Conservation (phyloP, 2,888 invertebrate species). For the Spicauda simplicius region DNA sequence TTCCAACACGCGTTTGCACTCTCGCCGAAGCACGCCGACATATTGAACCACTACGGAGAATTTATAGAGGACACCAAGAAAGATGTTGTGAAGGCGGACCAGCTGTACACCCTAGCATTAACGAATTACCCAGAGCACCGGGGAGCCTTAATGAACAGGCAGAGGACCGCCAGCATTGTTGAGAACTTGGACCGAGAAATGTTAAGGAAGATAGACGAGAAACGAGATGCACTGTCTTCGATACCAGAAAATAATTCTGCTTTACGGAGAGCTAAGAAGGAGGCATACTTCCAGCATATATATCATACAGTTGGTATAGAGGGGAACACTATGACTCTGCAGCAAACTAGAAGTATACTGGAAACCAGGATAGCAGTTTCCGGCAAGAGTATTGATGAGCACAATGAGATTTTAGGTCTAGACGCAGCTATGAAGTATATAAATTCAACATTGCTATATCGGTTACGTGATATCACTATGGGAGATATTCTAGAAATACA, state of each 20-base stretch:
- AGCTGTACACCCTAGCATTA: slow-evolving; percentile 94
- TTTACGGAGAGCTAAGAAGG: slow-evolving; percentile 94
- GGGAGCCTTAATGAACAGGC: slow-evolving; percentile 91
- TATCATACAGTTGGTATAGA: slow-evolving; percentile 99
- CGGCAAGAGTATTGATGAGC: slow-evolving; percentile 97
- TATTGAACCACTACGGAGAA: slow-evolving; percentile 96
- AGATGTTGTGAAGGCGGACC: slow-evolving; percentile 95
- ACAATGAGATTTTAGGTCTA: slow-evolving; percentile 97
- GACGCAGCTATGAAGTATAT: slow-evolving; percentile 98
- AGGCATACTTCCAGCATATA: slow-evolving; percentile 97
- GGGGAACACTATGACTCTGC: slow-evolving; percentile 97
- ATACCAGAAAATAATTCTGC: slow-evolving; percentile 93
- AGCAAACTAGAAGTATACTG: slow-evolving; percentile 95
- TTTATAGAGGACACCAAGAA: slow-evolving; percentile 94
- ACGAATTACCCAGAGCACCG: slow-evolving; percentile 93
- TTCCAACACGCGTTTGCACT: slow-evolving; percentile 96
- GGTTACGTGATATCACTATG: slow-evolving; percentile 91
- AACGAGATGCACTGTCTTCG: slow-evolving; percentile 91
- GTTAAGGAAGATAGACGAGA: slow-evolving; percentile 92
- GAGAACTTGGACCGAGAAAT: slow-evolving; percentile 94
- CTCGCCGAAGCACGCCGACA: slow-evolving; percentile 96
- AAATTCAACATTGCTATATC: slow-evolving; percentile 90
- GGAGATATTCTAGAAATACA: slow-evolving; percentile 97
- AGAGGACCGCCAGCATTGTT: slow-evolving; percentile 94
- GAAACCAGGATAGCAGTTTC: slow-evolving; percentile 92